phyloP scores from a whole-genome alignment of 2,113 vertebrate species.

The Cavia aperea region DNA sequence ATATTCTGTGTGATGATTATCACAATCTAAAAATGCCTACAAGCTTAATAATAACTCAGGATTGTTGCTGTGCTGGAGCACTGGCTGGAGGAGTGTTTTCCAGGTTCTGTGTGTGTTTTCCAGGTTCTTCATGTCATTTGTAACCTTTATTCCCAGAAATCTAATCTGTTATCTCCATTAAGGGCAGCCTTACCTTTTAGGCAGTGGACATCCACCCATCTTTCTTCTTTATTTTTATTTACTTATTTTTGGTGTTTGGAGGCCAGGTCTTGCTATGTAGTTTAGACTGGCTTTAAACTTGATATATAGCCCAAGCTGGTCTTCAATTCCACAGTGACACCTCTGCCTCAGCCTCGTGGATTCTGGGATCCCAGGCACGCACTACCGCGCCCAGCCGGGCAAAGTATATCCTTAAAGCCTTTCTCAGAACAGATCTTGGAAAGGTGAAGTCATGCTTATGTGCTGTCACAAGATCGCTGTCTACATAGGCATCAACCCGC shows the following conservation, averaged over 20 bases:
- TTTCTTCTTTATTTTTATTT: not conserved
- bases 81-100: not conserved
- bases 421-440: not conserved
- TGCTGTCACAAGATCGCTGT: accelerated
- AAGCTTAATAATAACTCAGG: not conserved
- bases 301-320: not conserved
- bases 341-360: not conserved
- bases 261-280: not conserved
- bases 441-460: not conserved
- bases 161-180: not conserved
- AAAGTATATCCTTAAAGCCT: not conserved
- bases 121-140: not conserved
- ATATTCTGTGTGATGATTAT: not conserved
- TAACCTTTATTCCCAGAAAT: not conserved
- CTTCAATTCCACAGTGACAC: not conserved
- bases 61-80: not conserved
- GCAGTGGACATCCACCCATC: not conserved
- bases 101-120: not conserved
- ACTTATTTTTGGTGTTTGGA: not conserved
- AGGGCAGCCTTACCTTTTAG: not conserved
- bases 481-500: accelerated
- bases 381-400: not conserved
- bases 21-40: not conserved
- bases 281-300: not conserved
- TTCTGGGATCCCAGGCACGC: not conserved